phyloP scores from a whole-genome alignment of 2,113 vertebrate genomes.

The Istiophorus platypterus region DNA sequence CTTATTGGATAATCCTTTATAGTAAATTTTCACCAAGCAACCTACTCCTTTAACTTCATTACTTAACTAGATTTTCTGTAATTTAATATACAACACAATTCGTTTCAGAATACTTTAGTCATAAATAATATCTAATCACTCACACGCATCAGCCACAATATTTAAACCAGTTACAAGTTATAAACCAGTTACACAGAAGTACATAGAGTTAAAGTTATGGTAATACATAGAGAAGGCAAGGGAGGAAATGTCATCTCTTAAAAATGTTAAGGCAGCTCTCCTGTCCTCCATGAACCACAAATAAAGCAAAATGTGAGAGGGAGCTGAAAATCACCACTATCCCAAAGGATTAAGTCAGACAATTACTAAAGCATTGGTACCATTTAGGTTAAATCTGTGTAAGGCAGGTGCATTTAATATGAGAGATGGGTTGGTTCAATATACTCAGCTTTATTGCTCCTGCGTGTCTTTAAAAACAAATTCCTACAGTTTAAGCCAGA shows the following conservation, averaged over 20 bases:
- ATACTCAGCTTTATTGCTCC: conserved; percentile 70
- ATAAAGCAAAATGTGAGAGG: conserved; percentile 54
- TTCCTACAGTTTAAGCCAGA: conserved; percentile 21
- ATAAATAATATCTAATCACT: conserved; percentile 3
- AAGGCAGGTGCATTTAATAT: conserved; percentile 74
- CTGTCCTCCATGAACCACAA: conserved; percentile 46
- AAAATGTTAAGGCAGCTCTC: conserved; percentile 29
- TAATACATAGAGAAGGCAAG: no score
- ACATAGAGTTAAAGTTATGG: no score
- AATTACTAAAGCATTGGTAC: conserved; percentile 56
- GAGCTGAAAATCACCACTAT: conserved; percentile 50
- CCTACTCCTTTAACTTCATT: not conserved
- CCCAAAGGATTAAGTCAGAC: conserved; percentile 69
- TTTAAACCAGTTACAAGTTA: no score
- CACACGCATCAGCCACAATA: no score
- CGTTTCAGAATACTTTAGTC: conserved; percentile 15
- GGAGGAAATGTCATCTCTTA: conserved; percentile 26
- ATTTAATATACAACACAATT: not conserved
- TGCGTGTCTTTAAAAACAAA: conserved; percentile 58
- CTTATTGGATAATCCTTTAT: not conserved
- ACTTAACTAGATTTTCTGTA: not conserved
- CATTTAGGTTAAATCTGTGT: conserved; percentile 60
- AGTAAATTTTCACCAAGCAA: not conserved
- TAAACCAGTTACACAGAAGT: no score
- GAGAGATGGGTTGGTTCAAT: conserved; percentile 74